Evolutionary conservation across 2,888 invertebrate genomes (phyloP).

Genomic region (Neoascia interrupta): DNA sequence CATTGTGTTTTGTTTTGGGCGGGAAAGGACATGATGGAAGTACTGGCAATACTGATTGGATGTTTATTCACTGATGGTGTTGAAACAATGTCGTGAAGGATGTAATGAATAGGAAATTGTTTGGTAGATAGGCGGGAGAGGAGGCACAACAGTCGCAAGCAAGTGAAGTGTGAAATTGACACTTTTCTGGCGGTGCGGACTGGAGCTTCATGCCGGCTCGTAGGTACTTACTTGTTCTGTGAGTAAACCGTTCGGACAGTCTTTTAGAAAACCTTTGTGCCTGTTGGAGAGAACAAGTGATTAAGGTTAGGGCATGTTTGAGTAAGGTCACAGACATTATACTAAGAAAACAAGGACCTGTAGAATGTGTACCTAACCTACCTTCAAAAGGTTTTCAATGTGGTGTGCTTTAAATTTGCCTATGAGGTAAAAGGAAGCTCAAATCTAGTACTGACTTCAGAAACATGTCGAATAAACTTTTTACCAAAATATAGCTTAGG

Average conservation of each 20-base stretch:
- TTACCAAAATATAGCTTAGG: too few relatives aligned
- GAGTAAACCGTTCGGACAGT: constrained; percentile 96
- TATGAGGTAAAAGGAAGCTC: too few relatives aligned
- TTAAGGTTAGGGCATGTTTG: not conserved
- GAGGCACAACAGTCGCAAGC: not conserved
- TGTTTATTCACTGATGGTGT: constrained; percentile 35
- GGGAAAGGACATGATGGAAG: not conserved
- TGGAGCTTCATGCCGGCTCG: not conserved
- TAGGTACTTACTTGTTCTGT: constrained; percentile 90
- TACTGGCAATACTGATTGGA: constrained; percentile 9
- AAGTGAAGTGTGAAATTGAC: constrained; percentile 58
- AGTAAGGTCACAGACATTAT: too few relatives aligned
- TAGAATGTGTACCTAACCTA: too few relatives aligned
- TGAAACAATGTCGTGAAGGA: constrained; percentile 33
- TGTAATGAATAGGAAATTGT: constrained; percentile 36
- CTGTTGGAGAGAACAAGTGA: constrained; percentile 81
- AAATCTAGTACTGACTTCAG: too few relatives aligned
- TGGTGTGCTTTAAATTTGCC: too few relatives aligned
- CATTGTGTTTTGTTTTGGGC: constrained; percentile 22
- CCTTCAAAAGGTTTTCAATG: too few relatives aligned
- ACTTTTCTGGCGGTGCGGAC: constrained; percentile 5
- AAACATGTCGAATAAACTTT: too few relatives aligned
- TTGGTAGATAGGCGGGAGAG: not conserved
- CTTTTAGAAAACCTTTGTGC: constrained; percentile 98
- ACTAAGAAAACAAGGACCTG: too few relatives aligned